Evolutionary conservation across 35 echinoderm and acorn worm genomes (phyloP), one percentile per base, ranked within the genome.

Genomic region (Strongylocentrotus purpuratus): DNA sequence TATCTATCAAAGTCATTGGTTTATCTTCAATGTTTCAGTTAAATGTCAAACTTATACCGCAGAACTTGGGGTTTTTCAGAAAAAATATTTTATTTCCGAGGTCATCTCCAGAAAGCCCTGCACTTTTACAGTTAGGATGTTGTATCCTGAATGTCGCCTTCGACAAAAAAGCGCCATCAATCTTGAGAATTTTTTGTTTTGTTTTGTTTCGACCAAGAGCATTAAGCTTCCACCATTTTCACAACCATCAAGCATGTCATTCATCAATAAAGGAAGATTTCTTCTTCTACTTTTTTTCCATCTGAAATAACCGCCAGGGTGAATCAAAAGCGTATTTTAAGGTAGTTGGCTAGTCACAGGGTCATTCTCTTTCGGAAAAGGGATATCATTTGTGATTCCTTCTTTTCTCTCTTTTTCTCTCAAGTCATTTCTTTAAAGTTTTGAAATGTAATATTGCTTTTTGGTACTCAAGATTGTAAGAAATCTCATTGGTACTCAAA

Each of bases 41-140:
- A 78, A 78, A 78, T 78, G 65, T 78, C 65, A 78, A 78, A 78
- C 20, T 7, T 78, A 78, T 78, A 78, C 20, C 20, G 20, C 65
- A 78, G 22, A 7, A 28, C 65, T 78, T 31, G 65, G 20, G 28
- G n/a, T 78, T 78, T 78, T 78, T 28, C 20, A 28, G 5, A 78
- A 2, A 70, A 78, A 78, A 78, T 78, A 78, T 78, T 78, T 78
- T 2, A 28, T 28, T 78, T 78, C 2, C 22, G 65, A 28, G 65
- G 65, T 78, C 65, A 78, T 78, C 18, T 25, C 28, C 65, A 78
- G 65, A 22, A 78, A 78, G 65, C 65, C 0, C 15, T 78, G 65
- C 65, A 78, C 65, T 78, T 78, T 78, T 78, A 78, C 65, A n/a
- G 65, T 78, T 78, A 78, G 65, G 65, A 78, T 78, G 65, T 78